phyloP scores from a whole-genome alignment of 2,888 invertebrate species.

The Aphidius colemani region DNA sequence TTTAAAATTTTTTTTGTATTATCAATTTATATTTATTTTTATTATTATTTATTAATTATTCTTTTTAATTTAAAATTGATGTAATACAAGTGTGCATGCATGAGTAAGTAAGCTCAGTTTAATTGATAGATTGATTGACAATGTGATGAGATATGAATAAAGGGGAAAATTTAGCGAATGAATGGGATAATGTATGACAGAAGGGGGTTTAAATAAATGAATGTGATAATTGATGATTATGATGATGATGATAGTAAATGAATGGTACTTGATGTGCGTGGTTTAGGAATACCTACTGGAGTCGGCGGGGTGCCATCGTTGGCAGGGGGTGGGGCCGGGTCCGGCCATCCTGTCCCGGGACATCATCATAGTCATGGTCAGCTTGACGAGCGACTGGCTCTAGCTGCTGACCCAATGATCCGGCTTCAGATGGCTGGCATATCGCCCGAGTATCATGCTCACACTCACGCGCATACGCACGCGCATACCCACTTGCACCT shows the following conservation, averaged over 20 bases:
- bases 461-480: slow-evolving; percentile 90
- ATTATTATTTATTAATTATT: no score
- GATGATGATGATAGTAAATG: slow-evolving; percentile 41
- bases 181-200: slow-evolving; percentile 16
- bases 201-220: slow-evolving; percentile 17
- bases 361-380: slow-evolving; percentile 70
- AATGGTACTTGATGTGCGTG: slow-evolving; percentile 20
- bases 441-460: slow-evolving; percentile 87
- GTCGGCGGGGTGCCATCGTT: slow-evolving; percentile 55
- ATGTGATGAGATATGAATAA: background rate
- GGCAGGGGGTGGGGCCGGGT: slow-evolving; percentile 62
- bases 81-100: no score
- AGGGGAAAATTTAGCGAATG: background rate
- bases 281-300: slow-evolving; percentile 60
- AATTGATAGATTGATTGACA: background rate
- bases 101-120: background rate
- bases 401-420: slow-evolving; percentile 90
- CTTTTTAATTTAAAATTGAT: no score
- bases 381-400: slow-evolving; percentile 77
- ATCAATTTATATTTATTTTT: no score
- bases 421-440: slow-evolving; percentile 92
- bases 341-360: slow-evolving; percentile 64
- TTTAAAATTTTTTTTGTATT: background rate
- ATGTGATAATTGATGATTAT: slow-evolving; percentile 29
- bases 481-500: slow-evolving; percentile 89